Evolutionary conservation across 2,888 invertebrate species (phyloP).

Genomic region (Flabesymbios commensalis): DNA sequence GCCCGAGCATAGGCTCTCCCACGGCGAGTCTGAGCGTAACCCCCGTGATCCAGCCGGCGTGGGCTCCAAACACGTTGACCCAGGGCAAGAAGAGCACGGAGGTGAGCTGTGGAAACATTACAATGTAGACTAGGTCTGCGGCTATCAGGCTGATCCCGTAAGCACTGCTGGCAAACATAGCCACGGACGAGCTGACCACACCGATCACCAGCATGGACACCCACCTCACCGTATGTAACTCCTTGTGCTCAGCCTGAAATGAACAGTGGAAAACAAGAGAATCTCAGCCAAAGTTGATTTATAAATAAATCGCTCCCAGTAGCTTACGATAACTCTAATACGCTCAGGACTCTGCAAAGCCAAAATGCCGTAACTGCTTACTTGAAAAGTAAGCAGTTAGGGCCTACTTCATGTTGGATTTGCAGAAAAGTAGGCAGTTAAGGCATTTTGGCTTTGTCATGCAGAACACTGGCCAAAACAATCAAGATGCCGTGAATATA

Average conservation of each 20-base stretch:
- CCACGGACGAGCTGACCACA: slow-evolving; percentile 38
- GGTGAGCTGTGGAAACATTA: slow-evolving; percentile 50
- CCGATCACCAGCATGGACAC: slow-evolving; percentile 40
- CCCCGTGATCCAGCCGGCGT: slow-evolving; percentile 70
- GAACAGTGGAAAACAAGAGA: too few species aligned
- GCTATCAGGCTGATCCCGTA: slow-evolving; percentile 44
- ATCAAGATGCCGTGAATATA: too few species aligned
- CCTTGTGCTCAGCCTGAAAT: slow-evolving; percentile 40
- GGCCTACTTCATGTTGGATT: too few species aligned
- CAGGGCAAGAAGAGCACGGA: slow-evolving; percentile 40
- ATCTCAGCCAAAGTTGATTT: too few species aligned
- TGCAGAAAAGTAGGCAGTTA: too few species aligned
- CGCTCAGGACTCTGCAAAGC: too few species aligned
- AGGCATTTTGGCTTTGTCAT: too few species aligned
- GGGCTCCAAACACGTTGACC: slow-evolving; percentile 45
- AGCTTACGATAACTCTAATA: too few species aligned
- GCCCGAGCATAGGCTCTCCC: slow-evolving; percentile 81
- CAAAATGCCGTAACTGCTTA: too few species aligned
- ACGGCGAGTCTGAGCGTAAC: slow-evolving; percentile 78
- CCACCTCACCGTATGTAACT: slow-evolving; percentile 42
- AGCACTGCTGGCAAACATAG: slow-evolving; percentile 41
- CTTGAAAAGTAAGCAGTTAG: too few species aligned
- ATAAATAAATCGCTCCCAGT: too few species aligned
- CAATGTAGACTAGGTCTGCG: slow-evolving; percentile 52
- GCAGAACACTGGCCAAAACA: too few species aligned